Conservation (phyloP, 2,113 vertebrate genomes). For the Amphilophus citrinellus region DNA sequence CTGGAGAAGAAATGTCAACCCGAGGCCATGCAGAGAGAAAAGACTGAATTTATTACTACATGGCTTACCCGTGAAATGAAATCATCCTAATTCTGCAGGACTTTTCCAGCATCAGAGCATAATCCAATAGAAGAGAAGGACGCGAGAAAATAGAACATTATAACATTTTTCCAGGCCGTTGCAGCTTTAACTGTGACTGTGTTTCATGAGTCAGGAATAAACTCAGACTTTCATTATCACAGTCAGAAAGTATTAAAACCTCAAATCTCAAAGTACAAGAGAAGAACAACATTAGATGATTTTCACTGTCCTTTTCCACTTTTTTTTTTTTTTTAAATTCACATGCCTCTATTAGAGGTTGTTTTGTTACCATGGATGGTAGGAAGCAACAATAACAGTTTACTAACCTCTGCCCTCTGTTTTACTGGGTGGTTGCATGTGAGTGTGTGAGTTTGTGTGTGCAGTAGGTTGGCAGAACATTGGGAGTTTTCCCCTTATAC, state of each 20-base stretch:
- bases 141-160: neutral
- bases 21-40: slow-evolving; percentile 29
- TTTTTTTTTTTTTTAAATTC: neutral
- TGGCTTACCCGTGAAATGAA: slow-evolving; percentile 30
- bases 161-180: slow-evolving; percentile 39
- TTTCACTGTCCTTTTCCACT: neutral
- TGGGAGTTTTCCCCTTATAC: slow-evolving; percentile 54
- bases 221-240: neutral
- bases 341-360: neutral
- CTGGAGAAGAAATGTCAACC: slow-evolving; percentile 28
- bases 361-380: slow-evolving; percentile 57
- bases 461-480: slow-evolving; percentile 32
- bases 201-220: neutral
- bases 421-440: slow-evolving; percentile 51
- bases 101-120: slow-evolving; percentile 33
- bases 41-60: slow-evolving; percentile 41
- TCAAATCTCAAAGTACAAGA: neutral
- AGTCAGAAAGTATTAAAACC: neutral
- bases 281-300: neutral
- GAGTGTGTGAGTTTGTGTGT: slow-evolving; percentile 23
- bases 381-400: neutral
- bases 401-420: slow-evolving; percentile 10
- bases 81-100: slow-evolving; percentile 47
- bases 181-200: neutral
- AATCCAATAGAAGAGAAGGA: slow-evolving; percentile 19